Evolutionary conservation across 2,797 vertebrate genomes (phyloP).

Genomic region (Scolopax bukidnonensis): DNA sequence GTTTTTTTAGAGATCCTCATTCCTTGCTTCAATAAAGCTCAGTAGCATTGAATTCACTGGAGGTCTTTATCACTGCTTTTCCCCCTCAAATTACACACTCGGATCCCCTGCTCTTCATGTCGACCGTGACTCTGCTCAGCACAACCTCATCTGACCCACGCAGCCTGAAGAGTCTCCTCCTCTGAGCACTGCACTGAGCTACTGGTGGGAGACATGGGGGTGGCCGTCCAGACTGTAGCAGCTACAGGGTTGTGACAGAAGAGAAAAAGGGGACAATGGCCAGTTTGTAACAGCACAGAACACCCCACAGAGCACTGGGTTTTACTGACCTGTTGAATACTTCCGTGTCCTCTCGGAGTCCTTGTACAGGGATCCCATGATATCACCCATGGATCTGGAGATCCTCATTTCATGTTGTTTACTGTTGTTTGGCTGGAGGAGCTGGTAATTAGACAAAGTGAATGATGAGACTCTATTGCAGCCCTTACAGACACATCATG

Average conservation of each 20-base stretch:
- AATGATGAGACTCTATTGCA: neutral
- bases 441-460: slow-evolving; percentile 71
- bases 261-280: neutral
- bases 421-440: slow-evolving; percentile 88
- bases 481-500: neutral
- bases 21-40: neutral
- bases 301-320: accelerated
- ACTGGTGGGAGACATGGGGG: neutral
- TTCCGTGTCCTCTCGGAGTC: slow-evolving; percentile 89
- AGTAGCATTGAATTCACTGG: neutral
- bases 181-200: neutral
- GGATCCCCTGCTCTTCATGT: neutral
- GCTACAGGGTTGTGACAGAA: neutral
- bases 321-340: slow-evolving; percentile 87
- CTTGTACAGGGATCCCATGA: slow-evolving; percentile 90
- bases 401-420: slow-evolving; percentile 92
- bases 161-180: neutral
- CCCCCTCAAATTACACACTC: neutral
- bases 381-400: slow-evolving; percentile 91
- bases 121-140: neutral
- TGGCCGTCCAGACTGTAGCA: neutral
- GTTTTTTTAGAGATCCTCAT: neutral
- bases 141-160: accelerated
- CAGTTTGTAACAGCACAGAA: neutral
- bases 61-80: neutral